Base-by-base conservation (phyloP, 2,113 vertebrate species). In the Tangachromis dhanisi region DNA sequence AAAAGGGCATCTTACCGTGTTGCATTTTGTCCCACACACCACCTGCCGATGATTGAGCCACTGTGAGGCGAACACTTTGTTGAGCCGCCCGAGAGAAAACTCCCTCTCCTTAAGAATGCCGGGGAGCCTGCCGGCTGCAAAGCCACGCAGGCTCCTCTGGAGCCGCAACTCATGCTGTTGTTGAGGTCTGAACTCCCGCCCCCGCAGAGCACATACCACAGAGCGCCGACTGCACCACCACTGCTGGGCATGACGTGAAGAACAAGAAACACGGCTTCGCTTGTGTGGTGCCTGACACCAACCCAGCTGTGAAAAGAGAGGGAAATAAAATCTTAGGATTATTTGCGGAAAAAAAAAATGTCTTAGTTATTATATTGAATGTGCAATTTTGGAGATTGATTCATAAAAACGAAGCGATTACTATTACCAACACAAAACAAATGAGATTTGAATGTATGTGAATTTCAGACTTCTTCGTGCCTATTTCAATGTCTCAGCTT, bases 1-100 rank as follows among this genome's bases (percentile, higher is more conserved):
- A 59, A 68, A 54, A 68, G 57, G 51, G 35, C 8, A 59, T 85
- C 98, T 98, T 92, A 99, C 99, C 89, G 98, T 99, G 94, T 99
- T 99, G 95, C 99, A 99, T 94, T 99, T 99, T 90, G 99, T 99
- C 90, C 98, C 99, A 76, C 99, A 99, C 81, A 99, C 98, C 90
- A 99, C 98, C 94, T 99, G 99, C 11, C 97, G 97, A 89, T 99
- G 98, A 95, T 98, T 99, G 90, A 99, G 96, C 99, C 99, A 99
- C 94, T 99, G 99, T 40, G 99, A 99, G 1, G 99, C 99, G 89
- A 99, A 99, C 84, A 99, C 99, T 96, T 99, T 99, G 93, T 99
- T 99, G 51, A 99, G 98, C 16, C 97, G 96, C 76, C 98, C 98
- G 1, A 99, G 97, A 19, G 98, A 97, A 92, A 99, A 99, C 91